These are phyloP conservation scores for Volucella inflata DNA, from an alignment of 2,888 invertebrate genomes.

Conservation along the genomic window DNA sequence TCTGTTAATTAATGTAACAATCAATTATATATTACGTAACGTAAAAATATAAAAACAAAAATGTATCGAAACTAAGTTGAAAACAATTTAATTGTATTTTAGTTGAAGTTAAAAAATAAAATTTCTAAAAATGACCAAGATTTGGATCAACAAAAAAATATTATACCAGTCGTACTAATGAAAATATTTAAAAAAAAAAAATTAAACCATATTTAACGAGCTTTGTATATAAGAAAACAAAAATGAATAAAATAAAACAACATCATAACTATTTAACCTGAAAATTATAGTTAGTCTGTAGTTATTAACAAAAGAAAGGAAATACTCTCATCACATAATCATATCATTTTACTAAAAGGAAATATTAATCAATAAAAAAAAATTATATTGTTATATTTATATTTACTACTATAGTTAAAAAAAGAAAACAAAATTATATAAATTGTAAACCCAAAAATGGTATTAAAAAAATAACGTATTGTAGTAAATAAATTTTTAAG, in stretches of 20 bases:
- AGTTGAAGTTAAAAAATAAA: slow-evolving; percentile 6
- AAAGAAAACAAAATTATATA: slow-evolving; percentile 23
- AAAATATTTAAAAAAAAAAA: slow-evolving; percentile 4
- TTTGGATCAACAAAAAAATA: slow-evolving; percentile 2
- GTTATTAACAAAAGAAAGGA: slow-evolving; percentile 28
- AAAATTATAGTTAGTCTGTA: slow-evolving; percentile 41
- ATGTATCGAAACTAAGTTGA: slow-evolving; percentile 10
- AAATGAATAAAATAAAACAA: slow-evolving; percentile 3
- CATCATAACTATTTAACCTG: slow-evolving; percentile 20
- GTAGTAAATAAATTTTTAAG: slow-evolving; percentile 4
- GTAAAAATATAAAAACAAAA: slow-evolving; percentile 12
- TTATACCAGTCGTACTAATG: background rate
- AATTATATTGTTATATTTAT: slow-evolving; percentile 61
- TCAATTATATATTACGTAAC: slow-evolving; percentile 53
- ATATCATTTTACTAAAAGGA: slow-evolving; percentile 67
- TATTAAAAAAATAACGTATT: slow-evolving; percentile 17
- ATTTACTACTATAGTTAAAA: slow-evolving; percentile 46
- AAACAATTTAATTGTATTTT: slow-evolving; percentile 55
- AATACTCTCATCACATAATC: slow-evolving; percentile 64
- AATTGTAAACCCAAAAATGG: slow-evolving; percentile 6
- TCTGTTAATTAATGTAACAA: slow-evolving; percentile 63
- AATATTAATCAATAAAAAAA: slow-evolving; percentile 35
- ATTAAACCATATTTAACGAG: slow-evolving; percentile 35
- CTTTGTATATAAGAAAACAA: slow-evolving; percentile 51
- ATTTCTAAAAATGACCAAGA: background rate